These are phyloP conservation scores for Ganaspis brasiliensis DNA, from an alignment of 2,888 invertebrate species.

Conservation along the genomic window DNA sequence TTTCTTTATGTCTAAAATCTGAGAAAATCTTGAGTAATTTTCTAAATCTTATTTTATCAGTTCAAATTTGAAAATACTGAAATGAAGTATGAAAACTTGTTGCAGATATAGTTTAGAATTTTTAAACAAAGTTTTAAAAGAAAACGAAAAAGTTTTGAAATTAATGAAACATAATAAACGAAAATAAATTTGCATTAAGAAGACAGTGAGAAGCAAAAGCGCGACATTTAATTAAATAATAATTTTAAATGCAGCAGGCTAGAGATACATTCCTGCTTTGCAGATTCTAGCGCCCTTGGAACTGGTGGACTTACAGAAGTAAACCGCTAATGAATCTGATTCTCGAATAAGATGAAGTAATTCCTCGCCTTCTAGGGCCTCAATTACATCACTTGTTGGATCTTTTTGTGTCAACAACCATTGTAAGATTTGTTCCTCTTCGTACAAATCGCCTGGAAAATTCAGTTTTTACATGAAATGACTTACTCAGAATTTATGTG, in stretches of 20 bases:
- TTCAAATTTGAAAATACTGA: background rate
- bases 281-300: constrained; percentile 65
- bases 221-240: constrained; percentile 52
- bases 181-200: background rate
- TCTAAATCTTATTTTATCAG: background rate
- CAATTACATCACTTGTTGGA: constrained; percentile 94
- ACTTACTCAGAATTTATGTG: no score
- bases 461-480: no score
- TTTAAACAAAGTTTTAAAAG: background rate
- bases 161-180: background rate
- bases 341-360: constrained; percentile 89
- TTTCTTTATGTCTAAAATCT: background rate
- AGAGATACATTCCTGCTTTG: constrained; percentile 74
- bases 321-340: constrained; percentile 92
- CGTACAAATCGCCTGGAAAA: constrained; percentile 89
- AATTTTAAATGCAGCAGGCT: constrained; percentile 65
- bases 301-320: constrained; percentile 91
- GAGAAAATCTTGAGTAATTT: background rate
- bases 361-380: constrained; percentile 91
- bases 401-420: constrained; percentile 96
- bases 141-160: background rate
- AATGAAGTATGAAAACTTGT: background rate
- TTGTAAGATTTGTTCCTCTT: constrained; percentile 92
- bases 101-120: background rate
- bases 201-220: constrained; percentile 43